Evolutionary conservation across 92 coral and sea anemone genomes (phyloP).

Genomic region (Scolanthus callimorphus): DNA sequence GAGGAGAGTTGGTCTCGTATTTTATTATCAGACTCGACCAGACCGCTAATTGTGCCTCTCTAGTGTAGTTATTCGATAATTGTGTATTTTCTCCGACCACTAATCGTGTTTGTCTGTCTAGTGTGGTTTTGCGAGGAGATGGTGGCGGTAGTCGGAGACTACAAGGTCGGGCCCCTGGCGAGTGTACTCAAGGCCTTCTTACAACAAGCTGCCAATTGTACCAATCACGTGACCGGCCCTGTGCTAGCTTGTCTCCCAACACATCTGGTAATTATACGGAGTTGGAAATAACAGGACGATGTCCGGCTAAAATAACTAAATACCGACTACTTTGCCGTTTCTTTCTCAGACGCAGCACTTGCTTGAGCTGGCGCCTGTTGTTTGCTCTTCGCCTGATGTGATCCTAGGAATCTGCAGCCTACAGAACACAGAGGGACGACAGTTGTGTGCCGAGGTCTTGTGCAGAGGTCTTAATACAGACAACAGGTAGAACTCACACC

Average conservation of each 20-base stretch:
- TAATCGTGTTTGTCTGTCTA: too few relatives aligned
- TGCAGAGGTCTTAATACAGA: constrained; percentile 46
- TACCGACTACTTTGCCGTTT: background rate
- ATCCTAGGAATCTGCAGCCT: constrained; percentile 76
- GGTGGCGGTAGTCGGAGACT: constrained; percentile 70
- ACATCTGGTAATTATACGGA: constrained; percentile 72
- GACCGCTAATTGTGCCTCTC: too few relatives aligned
- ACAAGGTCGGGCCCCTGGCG: constrained; percentile 86
- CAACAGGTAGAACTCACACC: background rate
- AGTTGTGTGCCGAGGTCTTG: constrained; percentile 70
- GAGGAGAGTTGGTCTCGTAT: constrained; percentile 1
- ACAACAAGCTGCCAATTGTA: constrained; percentile 81
- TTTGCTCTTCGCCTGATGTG: constrained; percentile 69
- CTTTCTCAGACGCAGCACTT: constrained; percentile 54
- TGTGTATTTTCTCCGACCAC: too few relatives aligned
- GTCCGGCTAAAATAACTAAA: background rate
- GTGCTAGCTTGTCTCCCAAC: constrained; percentile 73
- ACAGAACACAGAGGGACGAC: constrained; percentile 64
- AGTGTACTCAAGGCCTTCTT: constrained; percentile 76
- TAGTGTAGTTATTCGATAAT: too few relatives aligned
- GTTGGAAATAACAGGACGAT: background rate
- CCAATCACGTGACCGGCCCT: constrained; percentile 37
- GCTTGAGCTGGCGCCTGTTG: constrained; percentile 64
- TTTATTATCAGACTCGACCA: background rate
- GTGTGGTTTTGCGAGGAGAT: constrained; percentile 91